These are phyloP conservation scores for Mustelus asterias DNA, from an alignment of 2,113 vertebrate species.

Conservation along the genomic window DNA sequence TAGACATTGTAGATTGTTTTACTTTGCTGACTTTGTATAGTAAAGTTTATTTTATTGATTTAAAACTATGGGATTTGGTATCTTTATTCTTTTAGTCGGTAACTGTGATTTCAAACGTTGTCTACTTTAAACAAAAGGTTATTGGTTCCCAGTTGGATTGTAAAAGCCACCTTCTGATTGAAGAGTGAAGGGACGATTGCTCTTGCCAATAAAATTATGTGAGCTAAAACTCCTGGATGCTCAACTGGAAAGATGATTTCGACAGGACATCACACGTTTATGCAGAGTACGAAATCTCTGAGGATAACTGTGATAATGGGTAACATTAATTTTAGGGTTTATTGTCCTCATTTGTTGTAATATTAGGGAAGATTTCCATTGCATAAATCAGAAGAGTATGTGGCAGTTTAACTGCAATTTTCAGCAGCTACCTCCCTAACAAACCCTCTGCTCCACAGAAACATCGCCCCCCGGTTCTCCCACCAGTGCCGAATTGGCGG, in stretches of 20 bases:
- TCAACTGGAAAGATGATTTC: not conserved
- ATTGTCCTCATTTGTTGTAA: not conserved
- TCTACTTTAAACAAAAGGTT: too few species aligned
- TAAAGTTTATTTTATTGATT: too few species aligned
- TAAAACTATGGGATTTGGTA: too few species aligned
- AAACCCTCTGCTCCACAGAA: too few species aligned
- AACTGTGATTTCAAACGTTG: too few species aligned
- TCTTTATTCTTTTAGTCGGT: too few species aligned
- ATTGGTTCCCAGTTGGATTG: too few species aligned
- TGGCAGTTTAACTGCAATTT: not conserved
- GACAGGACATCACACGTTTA: not conserved
- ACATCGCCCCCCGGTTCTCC: too few species aligned
- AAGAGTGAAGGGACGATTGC: not conserved
- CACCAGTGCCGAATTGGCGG: too few species aligned
- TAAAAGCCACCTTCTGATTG: not conserved
- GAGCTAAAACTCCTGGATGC: not conserved
- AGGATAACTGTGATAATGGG: not conserved
- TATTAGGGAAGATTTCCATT: not conserved
- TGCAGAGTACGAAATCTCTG: not conserved
- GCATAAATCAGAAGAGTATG: not conserved
- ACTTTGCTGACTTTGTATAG: too few species aligned
- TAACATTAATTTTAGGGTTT: not conserved
- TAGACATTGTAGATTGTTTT: too few species aligned
- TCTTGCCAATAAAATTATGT: not conserved
- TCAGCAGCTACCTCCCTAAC: too few species aligned